Conservation (phyloP, 2,113 vertebrate genomes). For the Lepus americanus region DNA sequence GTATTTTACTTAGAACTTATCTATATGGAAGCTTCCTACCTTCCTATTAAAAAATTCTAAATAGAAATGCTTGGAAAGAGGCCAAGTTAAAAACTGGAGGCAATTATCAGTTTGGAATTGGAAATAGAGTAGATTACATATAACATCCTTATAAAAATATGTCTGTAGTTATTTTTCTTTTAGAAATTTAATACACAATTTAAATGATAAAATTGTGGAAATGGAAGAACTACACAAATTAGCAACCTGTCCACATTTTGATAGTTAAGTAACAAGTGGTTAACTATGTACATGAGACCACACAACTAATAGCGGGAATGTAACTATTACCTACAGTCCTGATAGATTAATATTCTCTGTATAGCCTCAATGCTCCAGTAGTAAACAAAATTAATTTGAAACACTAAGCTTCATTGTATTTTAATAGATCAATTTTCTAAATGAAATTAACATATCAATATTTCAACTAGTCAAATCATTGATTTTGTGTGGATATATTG, state of each 20-base stretch:
- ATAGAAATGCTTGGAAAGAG: slow-evolving; percentile 72
- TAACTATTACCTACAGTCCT: neutral
- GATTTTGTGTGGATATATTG: slow-evolving; percentile 72
- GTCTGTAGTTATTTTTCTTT: slow-evolving; percentile 76
- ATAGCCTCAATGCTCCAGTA: slow-evolving; percentile 65
- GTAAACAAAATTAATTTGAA: slow-evolving; percentile 79
- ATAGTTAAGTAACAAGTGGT: neutral
- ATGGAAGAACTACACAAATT: slow-evolving; percentile 38
- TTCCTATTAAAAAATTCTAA: slow-evolving; percentile 66
- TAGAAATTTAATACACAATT: slow-evolving; percentile 77
- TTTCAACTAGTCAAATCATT: slow-evolving; percentile 77
- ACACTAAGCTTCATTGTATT: slow-evolving; percentile 72
- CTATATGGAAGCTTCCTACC: slow-evolving; percentile 61
- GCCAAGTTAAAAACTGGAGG: slow-evolving; percentile 62
- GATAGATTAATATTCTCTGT: slow-evolving; percentile 59
- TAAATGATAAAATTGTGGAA: slow-evolving; percentile 45
- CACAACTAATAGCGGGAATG: neutral
- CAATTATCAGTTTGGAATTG: slow-evolving; percentile 68
- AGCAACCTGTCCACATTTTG: neutral
- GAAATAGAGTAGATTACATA: slow-evolving; percentile 69
- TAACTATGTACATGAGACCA: slow-evolving; percentile 25
- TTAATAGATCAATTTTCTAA: slow-evolving; percentile 78
- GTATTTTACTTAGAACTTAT: slow-evolving; percentile 75
- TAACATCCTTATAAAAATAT: slow-evolving; percentile 61
- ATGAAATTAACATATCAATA: slow-evolving; percentile 80